These are phyloP conservation scores for Heliocidaris erythrogramma DNA, from an alignment of 35 echinoderm and acorn worm genomes.

Conservation along the genomic window DNA sequence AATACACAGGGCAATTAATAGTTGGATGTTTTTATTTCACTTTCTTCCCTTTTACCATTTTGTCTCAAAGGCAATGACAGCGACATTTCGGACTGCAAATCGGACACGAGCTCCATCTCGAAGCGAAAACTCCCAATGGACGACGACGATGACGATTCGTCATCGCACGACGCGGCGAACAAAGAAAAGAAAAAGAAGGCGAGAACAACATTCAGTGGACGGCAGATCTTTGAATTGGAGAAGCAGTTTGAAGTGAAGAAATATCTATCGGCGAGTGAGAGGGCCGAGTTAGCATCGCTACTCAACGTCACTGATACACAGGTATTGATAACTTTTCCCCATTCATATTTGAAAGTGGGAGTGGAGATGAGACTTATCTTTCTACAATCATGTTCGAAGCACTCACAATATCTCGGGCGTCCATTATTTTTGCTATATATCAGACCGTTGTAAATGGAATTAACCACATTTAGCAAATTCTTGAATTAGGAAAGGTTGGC, in stretches of 20 bases:
- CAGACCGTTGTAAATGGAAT: too few relatives aligned
- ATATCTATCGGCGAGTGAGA: conserved; percentile 94
- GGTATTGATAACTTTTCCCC: conserved; percentile 63
- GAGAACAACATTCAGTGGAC: conserved; percentile 90
- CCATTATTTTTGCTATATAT: too few relatives aligned
- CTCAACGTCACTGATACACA: conserved; percentile 99
- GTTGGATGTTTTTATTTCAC: too few relatives aligned
- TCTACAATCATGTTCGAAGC: neutral
- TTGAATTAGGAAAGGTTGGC: too few relatives aligned
- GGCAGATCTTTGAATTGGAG: conserved; percentile 98
- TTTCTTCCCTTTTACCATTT: neutral
- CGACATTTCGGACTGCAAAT: conserved; percentile 45
- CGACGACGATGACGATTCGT: conserved; percentile 54
- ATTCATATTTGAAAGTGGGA: too few relatives aligned
- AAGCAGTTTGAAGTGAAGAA: conserved; percentile 99
- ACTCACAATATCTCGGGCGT: neutral
- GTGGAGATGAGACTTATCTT: neutral
- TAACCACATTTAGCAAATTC: too few relatives aligned
- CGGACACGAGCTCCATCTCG: conserved; percentile 39
- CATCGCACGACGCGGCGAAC: neutral
- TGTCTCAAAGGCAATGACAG: conserved; percentile 36
- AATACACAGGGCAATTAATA: too few relatives aligned
- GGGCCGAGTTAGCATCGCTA: conserved; percentile 90
- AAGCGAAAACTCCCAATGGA: conserved; percentile 77
- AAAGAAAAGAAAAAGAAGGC: conserved; percentile 99